Percentiles rank a stretch among this genome's conserved stretches.
phyloP scores from a whole-genome alignment of 2,113 vertebrate species.

The Colaptes auratus region DNA sequence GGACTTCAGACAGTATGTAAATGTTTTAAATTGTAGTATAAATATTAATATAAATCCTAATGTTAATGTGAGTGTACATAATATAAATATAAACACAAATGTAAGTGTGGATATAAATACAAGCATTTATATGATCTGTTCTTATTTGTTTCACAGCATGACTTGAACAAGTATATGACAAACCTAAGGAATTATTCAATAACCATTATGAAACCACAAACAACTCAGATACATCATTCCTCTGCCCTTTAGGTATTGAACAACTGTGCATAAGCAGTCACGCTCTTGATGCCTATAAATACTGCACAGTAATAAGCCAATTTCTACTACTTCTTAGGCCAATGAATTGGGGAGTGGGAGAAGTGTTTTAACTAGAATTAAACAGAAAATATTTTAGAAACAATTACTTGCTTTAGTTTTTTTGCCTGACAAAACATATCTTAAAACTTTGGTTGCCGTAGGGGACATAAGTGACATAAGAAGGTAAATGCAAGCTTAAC shows the following conservation, averaged over 20 bases:
- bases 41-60: not conserved
- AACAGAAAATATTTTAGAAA: slow-evolving; percentile 37
- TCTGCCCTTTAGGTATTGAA: not conserved
- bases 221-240: not conserved
- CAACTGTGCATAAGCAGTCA: not conserved
- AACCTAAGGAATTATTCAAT: not conserved
- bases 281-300: not conserved
- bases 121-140: not conserved
- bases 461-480: slow-evolving; percentile 3
- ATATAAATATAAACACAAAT: not conserved
- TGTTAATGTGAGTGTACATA: not conserved
- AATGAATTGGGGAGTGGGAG: not conserved
- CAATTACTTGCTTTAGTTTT: slow-evolving; percentile 33
- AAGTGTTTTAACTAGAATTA: slow-evolving; percentile 22
- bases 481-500: slow-evolving; percentile 38
- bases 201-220: not conserved
- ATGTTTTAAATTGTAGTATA: not conserved
- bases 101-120: not conserved
- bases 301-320: not conserved
- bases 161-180: not conserved
- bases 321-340: not conserved
- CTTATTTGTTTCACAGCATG: not conserved
- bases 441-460: slow-evolving; percentile 8
- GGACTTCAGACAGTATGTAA: not conserved
- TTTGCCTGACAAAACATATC: not conserved